These are phyloP conservation scores for Momotus momota DNA, from an alignment of 2,797 vertebrate species.

Conservation along the genomic window DNA sequence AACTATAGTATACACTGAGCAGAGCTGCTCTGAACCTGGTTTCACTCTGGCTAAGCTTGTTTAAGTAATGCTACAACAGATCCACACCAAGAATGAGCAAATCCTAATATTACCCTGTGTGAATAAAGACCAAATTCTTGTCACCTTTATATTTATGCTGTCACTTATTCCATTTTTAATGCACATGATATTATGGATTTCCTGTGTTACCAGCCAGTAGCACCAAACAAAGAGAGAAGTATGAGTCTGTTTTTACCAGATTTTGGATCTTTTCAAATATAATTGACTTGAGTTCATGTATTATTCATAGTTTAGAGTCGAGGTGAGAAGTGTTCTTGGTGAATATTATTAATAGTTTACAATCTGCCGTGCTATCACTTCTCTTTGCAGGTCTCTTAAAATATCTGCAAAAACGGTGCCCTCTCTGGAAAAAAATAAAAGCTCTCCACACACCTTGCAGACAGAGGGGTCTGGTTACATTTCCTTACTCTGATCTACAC, in stretches of 20 bases:
- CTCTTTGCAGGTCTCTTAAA: background rate
- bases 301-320: background rate
- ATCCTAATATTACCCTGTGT: background rate
- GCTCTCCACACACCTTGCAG: background rate
- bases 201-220: background rate
- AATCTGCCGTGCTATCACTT: background rate
- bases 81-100: background rate
- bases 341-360: background rate
- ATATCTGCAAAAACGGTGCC: slow-evolving; percentile 44
- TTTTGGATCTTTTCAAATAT: background rate
- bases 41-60: background rate
- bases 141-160: background rate
- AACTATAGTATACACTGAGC: background rate
- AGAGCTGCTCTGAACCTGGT: background rate
- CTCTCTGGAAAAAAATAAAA: slow-evolving; percentile 33
- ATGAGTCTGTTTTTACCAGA: background rate
- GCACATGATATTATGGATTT: background rate
- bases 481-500: accelerated
- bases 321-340: background rate
- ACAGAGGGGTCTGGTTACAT: background rate
- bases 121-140: background rate
- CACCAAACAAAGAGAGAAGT: background rate
- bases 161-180: background rate
- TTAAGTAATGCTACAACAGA: background rate
- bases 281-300: background rate